A percentile compares a stretch with the other conserved stretches of the same genome.
Evolutionary conservation across 2,113 vertebrate species (phyloP).

Genomic region (Zosterops hypoxanthus): DNA sequence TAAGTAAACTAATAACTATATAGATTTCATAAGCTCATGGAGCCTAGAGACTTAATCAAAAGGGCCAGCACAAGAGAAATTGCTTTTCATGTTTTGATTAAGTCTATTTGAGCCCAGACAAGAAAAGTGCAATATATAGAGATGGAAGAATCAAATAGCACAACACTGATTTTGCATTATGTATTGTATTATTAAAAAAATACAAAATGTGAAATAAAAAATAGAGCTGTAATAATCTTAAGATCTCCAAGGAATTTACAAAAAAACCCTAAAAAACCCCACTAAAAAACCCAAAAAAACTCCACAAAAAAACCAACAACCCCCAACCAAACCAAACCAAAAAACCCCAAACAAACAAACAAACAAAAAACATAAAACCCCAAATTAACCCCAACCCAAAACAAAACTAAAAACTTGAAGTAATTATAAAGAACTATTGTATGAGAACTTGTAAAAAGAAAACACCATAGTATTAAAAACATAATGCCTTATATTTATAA

Average conservation of each 20-base stretch:
- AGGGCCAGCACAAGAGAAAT: conserved; percentile 22
- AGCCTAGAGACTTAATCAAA: conserved; percentile 36
- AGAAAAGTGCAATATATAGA: conserved; percentile 2
- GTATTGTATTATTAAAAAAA: not conserved
- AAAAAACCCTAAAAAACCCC: too few relatives aligned
- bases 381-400: not conserved
- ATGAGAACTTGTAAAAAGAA: not conserved
- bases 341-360: not conserved
- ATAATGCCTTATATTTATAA: not conserved
- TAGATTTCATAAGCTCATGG: conserved; percentile 18
- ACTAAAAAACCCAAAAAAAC: not conserved
- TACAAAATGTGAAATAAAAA: not conserved
- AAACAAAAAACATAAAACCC: too few relatives aligned
- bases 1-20: conserved; percentile 48
- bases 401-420: not conserved
- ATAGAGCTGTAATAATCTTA: not conserved
- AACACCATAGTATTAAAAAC: not conserved
- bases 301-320: too few relatives aligned
- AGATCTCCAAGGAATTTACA: not conserved
- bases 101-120: conserved; percentile 14
- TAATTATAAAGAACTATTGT: not conserved
- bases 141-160: not conserved
- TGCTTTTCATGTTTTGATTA: conserved; percentile 48
- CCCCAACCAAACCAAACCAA: not conserved
- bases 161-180: not conserved